phyloP scores from a whole-genome alignment of 2,797 vertebrate species.

The Ctenopoma kingsleyae region DNA sequence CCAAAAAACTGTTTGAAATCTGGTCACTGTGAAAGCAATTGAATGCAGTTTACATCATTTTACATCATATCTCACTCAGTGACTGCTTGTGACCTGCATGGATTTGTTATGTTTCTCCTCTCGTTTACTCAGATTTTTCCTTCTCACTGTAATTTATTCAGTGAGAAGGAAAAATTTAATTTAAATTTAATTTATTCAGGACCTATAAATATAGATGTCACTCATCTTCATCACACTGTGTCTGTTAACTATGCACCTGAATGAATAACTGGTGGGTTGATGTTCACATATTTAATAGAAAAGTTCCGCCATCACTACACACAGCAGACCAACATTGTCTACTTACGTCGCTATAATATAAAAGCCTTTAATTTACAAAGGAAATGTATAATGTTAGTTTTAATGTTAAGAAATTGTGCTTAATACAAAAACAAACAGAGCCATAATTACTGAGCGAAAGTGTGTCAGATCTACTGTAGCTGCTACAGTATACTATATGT shows the following conservation, averaged over 20 bases:
- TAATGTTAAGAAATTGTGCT: background rate
- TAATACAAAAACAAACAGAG: background rate
- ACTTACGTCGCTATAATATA: background rate
- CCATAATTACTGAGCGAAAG: background rate
- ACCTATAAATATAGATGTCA: background rate
- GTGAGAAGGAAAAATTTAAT: too few species aligned
- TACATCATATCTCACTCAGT: background rate
- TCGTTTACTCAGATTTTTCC: background rate
- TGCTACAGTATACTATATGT: slow-evolving; percentile 1
- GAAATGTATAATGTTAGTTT: background rate
- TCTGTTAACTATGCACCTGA: background rate
- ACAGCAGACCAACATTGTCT: background rate
- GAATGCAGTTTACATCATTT: background rate
- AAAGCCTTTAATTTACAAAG: background rate
- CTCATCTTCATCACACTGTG: background rate
- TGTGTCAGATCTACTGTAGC: background rate
- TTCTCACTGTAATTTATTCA: background rate
- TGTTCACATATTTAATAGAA: too few species aligned
- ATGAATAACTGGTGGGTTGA: background rate
- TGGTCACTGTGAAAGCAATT: background rate
- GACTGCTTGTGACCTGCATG: background rate
- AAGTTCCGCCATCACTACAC: too few species aligned
- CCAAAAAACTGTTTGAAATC: background rate
- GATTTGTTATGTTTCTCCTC: background rate
- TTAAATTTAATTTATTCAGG: background rate